A percentile compares a stretch with the other conserved stretches of the same genome.
Evolutionary conservation across 2,113 vertebrate species (phyloP).

Genomic region (Caranx melampygus): DNA sequence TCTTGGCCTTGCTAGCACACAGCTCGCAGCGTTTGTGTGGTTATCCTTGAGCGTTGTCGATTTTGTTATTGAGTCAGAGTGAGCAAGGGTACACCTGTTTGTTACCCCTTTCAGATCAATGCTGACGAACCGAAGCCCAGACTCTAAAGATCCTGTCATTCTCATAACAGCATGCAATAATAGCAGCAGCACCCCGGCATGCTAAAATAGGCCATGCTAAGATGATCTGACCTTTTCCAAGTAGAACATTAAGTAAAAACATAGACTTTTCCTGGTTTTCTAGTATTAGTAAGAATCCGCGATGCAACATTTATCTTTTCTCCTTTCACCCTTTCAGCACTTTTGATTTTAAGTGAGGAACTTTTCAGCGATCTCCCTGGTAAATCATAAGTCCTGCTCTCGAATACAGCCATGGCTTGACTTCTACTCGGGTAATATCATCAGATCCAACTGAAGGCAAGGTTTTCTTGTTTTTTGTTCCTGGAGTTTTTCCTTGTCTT

Average conservation of each 20-base stretch:
- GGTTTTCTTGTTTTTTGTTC: background rate
- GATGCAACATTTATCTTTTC: background rate
- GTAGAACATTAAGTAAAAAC: background rate
- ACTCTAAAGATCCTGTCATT: background rate
- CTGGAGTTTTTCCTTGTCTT: conserved; percentile 6
- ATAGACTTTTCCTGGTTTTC: background rate
- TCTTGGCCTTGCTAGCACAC: background rate
- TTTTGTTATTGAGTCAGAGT: background rate
- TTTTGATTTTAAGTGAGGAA: background rate
- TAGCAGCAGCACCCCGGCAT: background rate
- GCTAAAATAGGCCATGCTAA: background rate
- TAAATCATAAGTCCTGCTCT: background rate
- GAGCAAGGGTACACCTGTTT: background rate
- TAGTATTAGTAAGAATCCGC: background rate
- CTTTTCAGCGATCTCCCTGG: no score
- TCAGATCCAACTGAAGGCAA: background rate
- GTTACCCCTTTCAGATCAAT: no score
- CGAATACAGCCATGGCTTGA: background rate
- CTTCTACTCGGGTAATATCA: background rate
- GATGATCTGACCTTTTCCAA: no score
- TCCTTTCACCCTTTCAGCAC: background rate
- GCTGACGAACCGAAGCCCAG: background rate
- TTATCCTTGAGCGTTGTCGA: background rate
- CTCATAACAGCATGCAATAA: background rate
- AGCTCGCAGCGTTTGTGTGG: background rate